These are phyloP conservation scores for Danio kyathit DNA, from an alignment of 2,797 vertebrate genomes.

Conservation along the genomic window DNA sequence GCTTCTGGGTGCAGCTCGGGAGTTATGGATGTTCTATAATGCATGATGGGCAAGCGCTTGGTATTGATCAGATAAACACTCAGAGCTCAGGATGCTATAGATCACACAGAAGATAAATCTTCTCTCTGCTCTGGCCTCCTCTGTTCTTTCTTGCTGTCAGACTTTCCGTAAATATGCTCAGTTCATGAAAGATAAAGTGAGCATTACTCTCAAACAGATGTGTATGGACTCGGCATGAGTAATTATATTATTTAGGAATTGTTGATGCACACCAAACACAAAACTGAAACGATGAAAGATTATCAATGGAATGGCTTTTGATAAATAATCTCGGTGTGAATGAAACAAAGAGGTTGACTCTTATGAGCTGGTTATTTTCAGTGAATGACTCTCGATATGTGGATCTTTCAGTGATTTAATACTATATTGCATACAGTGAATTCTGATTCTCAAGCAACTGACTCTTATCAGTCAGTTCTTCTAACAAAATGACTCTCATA, in stretches of 20 bases:
- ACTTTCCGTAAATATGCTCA: background rate
- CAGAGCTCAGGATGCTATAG: conserved; percentile 55
- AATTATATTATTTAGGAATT: background rate
- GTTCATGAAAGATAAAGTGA: background rate
- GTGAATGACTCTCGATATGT: background rate
- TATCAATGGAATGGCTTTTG: background rate
- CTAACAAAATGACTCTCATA: background rate
- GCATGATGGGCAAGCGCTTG: conserved; percentile 20
- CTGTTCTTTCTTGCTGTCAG: conserved; percentile 34
- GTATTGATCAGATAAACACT: conserved; percentile 66
- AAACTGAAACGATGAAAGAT: background rate
- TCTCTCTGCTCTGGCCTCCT: background rate
- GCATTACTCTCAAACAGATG: background rate
- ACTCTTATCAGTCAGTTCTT: background rate
- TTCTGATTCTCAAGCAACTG: background rate
- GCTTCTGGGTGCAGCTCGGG: conserved; percentile 28
- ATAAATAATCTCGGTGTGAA: too few species aligned
- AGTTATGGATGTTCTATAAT: conserved; percentile 62
- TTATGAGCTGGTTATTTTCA: background rate
- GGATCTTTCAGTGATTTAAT: too few species aligned
- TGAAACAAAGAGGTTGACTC: background rate
- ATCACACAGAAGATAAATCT: conserved; percentile 56
- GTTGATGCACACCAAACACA: background rate
- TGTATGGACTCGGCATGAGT: background rate
- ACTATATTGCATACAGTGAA: background rate